Evolutionary conservation across 1,140 invertebrate genomes (phyloP), one percentile per base, ranked within the genome.

Genomic region (Panonychus citri): DNA sequence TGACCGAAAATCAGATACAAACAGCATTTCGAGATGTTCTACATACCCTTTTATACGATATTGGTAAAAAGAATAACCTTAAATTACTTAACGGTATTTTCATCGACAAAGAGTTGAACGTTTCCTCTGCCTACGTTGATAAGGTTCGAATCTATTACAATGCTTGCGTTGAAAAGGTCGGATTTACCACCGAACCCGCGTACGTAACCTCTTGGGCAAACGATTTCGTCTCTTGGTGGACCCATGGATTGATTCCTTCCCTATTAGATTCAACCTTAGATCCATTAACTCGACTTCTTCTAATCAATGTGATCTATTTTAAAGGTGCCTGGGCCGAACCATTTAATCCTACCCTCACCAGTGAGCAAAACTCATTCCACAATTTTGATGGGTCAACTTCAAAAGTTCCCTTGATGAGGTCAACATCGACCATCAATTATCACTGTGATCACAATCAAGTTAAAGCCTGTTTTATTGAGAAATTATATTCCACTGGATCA

Each of bases 301-400:
- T 85, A n/a, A 80, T 81, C 10, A 83, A 81, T 61, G 80, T 81
- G 0, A 66, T 85, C 5, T 85, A 85, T 59, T 86, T 86, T 55
- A 81, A 78, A 62, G 82, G 77, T 15, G 73, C 76, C 51, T 86
- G 83, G 83, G 73, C 81, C 37, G 70, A 72, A n/a, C 74, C 77
- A 48, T 85, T 85, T 61, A 67, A 76, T 8, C 61, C 65, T 0
- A 65, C 66, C 3, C 61, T 64, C 15, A 85, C 81, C 10, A 53
- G 7, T 19, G n/a, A 37, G 24, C 27, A 21, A 26, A 12, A 5
- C 12, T 4, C 15, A 7, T 53, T 53, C 25, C 27, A 5, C 10
- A 53, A 53, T 53, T 12, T 15, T 25, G 34, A 53, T 53, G 7
- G 12, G 12, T n/a, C 12, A 13, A 17, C 7, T 37, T 21, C 17